Evolutionary conservation across 2,888 invertebrate genomes (phyloP).

Genomic region (Macrosiphum euphorbiae): DNA sequence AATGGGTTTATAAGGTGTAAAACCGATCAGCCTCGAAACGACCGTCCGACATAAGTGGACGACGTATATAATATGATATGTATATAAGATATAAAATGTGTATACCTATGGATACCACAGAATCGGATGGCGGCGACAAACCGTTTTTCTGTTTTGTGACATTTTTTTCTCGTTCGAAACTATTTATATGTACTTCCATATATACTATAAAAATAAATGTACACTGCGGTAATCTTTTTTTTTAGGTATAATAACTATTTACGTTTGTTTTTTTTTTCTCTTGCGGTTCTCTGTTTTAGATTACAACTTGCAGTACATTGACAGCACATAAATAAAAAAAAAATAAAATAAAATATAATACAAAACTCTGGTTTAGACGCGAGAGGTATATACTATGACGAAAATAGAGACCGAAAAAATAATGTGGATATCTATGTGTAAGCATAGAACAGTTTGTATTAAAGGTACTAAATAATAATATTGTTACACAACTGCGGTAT

Average conservation of each 20-base stretch:
- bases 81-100: not conserved
- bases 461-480: not conserved
- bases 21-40: slow-evolving; percentile 50
- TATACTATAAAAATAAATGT: not conserved
- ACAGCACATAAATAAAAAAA: too few species aligned
- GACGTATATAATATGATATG: not conserved
- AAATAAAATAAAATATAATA: too few species aligned
- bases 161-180: not conserved
- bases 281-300: not conserved
- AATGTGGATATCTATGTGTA: not conserved
- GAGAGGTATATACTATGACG: not conserved
- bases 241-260: not conserved
- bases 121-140: not conserved
- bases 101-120: not conserved
- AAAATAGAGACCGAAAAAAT: not conserved
- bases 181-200: not conserved
- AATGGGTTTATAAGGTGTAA: slow-evolving; percentile 22
- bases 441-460: not conserved
- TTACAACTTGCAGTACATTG: not conserved
- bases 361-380: not conserved
- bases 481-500: not conserved
- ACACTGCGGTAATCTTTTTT: not conserved
- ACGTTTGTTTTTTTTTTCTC: not conserved
- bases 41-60: not conserved
- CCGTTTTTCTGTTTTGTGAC: not conserved